Percentiles rank a stretch among this genome's conserved stretches.
These are phyloP conservation scores for Antrozous pallidus DNA, from an alignment of 2,797 vertebrate species.

Conservation along the genomic window DNA sequence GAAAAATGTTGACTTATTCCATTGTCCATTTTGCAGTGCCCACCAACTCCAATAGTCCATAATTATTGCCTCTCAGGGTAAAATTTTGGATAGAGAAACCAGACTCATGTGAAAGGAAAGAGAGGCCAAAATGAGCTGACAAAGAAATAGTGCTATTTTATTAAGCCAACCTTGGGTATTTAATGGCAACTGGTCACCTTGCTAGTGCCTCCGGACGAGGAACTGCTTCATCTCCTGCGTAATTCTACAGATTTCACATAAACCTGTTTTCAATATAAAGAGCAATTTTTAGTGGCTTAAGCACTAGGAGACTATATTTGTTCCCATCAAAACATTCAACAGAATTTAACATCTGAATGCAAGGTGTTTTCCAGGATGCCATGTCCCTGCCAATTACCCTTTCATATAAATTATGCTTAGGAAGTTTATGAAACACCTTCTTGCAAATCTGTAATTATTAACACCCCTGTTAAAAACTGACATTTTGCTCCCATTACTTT, in stretches of 20 bases:
- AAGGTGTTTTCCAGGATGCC: slow-evolving; percentile 63
- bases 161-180: background rate
- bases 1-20: background rate
- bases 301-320: slow-evolving; percentile 60
- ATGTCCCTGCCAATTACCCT: slow-evolving; percentile 60
- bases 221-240: slow-evolving; percentile 41
- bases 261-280: slow-evolving; percentile 42
- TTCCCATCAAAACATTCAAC: slow-evolving; percentile 69
- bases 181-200: background rate
- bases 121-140: background rate
- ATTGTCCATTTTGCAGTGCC: background rate
- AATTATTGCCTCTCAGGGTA: background rate
- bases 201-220: background rate
- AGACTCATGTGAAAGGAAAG: background rate
- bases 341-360: slow-evolving; percentile 72
- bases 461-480: slow-evolving; percentile 67
- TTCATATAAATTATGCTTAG: slow-evolving; percentile 66
- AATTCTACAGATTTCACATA: slow-evolving; percentile 47
- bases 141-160: background rate
- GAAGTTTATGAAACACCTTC: slow-evolving; percentile 70
- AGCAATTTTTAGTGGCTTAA: slow-evolving; percentile 70
- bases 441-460: slow-evolving; percentile 76
- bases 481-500: slow-evolving; percentile 73
- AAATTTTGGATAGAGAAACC: slow-evolving; percentile 1
- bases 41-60: background rate